A percentile compares a stretch with the other conserved stretches of the same genome.
These are phyloP conservation scores for Chelon auratus DNA, from an alignment of 2,797 vertebrate species.

Conservation along the genomic window DNA sequence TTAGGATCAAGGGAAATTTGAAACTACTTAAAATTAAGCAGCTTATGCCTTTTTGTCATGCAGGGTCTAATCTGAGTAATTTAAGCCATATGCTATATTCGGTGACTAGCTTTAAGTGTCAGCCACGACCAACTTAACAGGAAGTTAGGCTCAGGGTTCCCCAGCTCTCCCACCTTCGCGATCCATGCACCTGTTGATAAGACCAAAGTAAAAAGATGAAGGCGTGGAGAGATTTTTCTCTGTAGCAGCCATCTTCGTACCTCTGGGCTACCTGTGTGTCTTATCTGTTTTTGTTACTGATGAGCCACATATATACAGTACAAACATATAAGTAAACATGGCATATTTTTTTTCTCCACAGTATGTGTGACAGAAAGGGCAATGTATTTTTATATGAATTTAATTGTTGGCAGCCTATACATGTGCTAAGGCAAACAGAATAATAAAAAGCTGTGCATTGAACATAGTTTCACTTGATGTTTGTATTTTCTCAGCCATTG, in stretches of 20 bases:
- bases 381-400: conserved; percentile 25
- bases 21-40: conserved; percentile 80
- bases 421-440: conserved; percentile 27
- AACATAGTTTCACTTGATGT: conserved; percentile 42
- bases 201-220: conserved; percentile 35
- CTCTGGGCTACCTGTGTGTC: background rate
- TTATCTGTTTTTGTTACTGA: conserved; percentile 1
- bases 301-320: background rate
- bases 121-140: conserved; percentile 74
- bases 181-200: conserved; percentile 60
- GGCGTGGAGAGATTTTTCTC: background rate
- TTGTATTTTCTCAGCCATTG: conserved; percentile 47
- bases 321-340: conserved; percentile 14
- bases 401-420: conserved; percentile 28
- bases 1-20: conserved; percentile 75
- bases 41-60: conserved; percentile 80
- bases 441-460: conserved; percentile 34
- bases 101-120: conserved; percentile 71
- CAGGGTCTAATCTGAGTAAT: conserved; percentile 78
- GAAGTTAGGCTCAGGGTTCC: conserved; percentile 58
- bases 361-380: conserved; percentile 5
- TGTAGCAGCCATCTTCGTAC: background rate
- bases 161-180: conserved; percentile 40
- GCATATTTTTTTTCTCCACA: conserved; percentile 11
- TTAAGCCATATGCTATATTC: conserved; percentile 75